Base-by-base conservation (phyloP, 2,888 invertebrate genomes). In the Eremobia ochroleuca region DNA sequence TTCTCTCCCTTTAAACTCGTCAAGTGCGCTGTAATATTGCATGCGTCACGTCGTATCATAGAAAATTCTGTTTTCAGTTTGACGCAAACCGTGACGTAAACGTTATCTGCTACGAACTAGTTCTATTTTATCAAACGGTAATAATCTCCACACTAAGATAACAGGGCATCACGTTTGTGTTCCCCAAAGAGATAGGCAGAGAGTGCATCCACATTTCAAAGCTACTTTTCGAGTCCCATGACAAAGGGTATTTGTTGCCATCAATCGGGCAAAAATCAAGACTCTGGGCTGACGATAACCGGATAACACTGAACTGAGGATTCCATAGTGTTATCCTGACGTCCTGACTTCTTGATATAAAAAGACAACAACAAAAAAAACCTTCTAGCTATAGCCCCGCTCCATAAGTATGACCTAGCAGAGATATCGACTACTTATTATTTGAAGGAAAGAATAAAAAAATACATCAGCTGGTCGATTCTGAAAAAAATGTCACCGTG, bases 81-180 rank as follows among this genome's bases (percentile, higher is more conserved):
- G 82, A 85, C 85, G 82, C 76, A 82, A 59, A 69, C 52, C 6
- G 40, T 81, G 71, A 82, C 82, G 80, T 69, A 31, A 18, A 58
- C 62, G 72, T 37, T 58, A 62, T 68, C 37, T 64, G 25, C 25
- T 28, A 13, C 21, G 11, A 3, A 21, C 13, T n/a, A 55, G 82
- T 61, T 76, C 40, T 52, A 49, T 77, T 77, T 62, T 83, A 83
- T 77, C 43, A 83, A 83, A 64, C 8, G 8, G 40, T 8, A 28
- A 34, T 64, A 65, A 28, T 28, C 21, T 4, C 69, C 31, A 43
- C 25, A 5, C 5, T 40, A 66, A 11, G 28, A 25, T 28, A 40
- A 31, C 21, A 21, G 13, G 37, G 8, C 1, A 8, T 62, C 4
- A 28, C 21, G 21, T 28, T 5, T 28, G 28, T 40, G 25, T 5